Evolutionary conservation across 2,797 vertebrate genomes (phyloP).

Genomic region (Pelobates cultripes): DNA sequence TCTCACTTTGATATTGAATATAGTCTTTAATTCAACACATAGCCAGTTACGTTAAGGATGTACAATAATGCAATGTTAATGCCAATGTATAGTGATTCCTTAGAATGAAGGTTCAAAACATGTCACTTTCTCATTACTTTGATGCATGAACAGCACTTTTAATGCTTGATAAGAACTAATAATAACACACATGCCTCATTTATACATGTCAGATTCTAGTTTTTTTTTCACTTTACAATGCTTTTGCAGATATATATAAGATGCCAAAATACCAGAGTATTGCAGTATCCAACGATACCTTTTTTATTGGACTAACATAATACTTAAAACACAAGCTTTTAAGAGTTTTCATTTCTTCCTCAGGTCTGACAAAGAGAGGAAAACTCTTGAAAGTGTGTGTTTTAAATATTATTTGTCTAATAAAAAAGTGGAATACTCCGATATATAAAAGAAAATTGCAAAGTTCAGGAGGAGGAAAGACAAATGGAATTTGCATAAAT

Average conservation of each 20-base stretch:
- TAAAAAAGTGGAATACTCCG: no score
- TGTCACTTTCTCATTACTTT: background rate
- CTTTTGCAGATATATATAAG: background rate
- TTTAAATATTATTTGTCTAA: no score
- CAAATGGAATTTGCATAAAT: no score
- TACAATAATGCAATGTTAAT: constrained; percentile 17
- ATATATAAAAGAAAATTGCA: no score
- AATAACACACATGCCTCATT: constrained; percentile 19
- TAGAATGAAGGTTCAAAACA: background rate
- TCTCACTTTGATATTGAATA: background rate
- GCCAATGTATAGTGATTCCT: constrained; percentile 7
- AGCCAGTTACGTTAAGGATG: background rate
- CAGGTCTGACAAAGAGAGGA: no score
- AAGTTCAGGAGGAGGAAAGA: no score
- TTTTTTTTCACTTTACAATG: background rate
- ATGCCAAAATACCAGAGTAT: no score
- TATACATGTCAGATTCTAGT: background rate
- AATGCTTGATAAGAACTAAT: constrained; percentile 13
- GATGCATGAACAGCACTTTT: constrained; percentile 6
- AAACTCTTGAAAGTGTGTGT: no score
- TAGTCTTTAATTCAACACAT: background rate
- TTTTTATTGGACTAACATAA: no score
- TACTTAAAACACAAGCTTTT: no score
- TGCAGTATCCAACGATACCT: no score
- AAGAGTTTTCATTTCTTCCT: no score